A percentile compares a stretch with the other conserved stretches of the same genome.
phyloP scores from a whole-genome alignment of 2,888 invertebrate genomes.

The Ceramica pisi region DNA sequence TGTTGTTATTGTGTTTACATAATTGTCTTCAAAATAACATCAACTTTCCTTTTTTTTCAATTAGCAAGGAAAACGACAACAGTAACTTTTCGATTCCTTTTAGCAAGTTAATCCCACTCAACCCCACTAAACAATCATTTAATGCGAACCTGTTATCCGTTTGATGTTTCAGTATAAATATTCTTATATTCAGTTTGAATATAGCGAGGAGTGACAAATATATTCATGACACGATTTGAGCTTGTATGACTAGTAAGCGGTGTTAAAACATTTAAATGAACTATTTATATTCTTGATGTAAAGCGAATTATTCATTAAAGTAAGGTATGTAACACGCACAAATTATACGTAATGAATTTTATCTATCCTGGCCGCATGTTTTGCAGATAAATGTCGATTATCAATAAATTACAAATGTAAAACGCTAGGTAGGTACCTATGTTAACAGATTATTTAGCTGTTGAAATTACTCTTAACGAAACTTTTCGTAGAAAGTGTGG shows the following conservation, averaged over 20 bases:
- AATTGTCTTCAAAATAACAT: neutral
- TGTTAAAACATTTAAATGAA: slow-evolving; percentile 60
- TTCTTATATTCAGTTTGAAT: too few relatives aligned
- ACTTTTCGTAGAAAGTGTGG: too few relatives aligned
- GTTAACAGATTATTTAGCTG: too few relatives aligned
- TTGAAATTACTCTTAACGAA: too few relatives aligned
- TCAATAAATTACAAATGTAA: too few relatives aligned
- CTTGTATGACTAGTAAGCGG: slow-evolving; percentile 52
- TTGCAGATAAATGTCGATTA: slow-evolving; percentile 1
- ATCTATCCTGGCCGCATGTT: neutral
- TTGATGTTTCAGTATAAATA: slow-evolving; percentile 35
- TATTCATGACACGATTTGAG: slow-evolving; percentile 55
- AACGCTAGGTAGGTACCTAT: too few relatives aligned
- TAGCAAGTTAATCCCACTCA: neutral
- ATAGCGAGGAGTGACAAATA: slow-evolving; percentile 37
- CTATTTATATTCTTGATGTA: slow-evolving; percentile 62
- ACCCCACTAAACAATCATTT: slow-evolving; percentile 8
- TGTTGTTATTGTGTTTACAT: too few relatives aligned
- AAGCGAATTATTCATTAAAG: slow-evolving; percentile 55
- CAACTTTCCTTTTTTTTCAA: neutral
- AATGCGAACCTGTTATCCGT: slow-evolving; percentile 12
- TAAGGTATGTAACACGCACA: slow-evolving; percentile 29
- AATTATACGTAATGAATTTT: slow-evolving; percentile 35
- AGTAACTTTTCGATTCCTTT: neutral
- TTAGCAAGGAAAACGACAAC: neutral